These are phyloP conservation scores for Sceloporus tristichus DNA, from an alignment of 2,113 vertebrate genomes.

Conservation along the genomic window DNA sequence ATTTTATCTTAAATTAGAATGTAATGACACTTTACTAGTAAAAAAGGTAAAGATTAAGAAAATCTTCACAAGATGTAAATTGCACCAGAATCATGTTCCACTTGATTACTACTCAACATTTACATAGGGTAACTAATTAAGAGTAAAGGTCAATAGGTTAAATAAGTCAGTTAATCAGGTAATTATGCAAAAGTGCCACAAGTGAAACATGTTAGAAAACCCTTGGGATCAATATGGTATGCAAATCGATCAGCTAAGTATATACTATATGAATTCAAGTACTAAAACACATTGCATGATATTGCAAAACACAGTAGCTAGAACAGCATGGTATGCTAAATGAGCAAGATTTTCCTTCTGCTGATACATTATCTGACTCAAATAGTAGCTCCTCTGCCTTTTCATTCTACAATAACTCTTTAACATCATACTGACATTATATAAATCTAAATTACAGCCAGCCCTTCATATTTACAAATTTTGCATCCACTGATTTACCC, in stretches of 20 bases:
- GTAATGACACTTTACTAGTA: slow-evolving; percentile 35
- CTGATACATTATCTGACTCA: background rate
- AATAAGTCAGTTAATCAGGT: slow-evolving; percentile 86
- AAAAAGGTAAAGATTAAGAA: slow-evolving; percentile 32
- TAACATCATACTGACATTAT: background rate
- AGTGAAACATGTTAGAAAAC: slow-evolving; percentile 75
- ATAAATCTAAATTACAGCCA: too few species aligned
- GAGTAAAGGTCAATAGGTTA: slow-evolving; percentile 88
- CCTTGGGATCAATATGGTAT: slow-evolving; percentile 83
- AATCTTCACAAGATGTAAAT: slow-evolving; percentile 64
- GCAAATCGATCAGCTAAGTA: slow-evolving; percentile 80
- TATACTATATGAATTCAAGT: slow-evolving; percentile 64
- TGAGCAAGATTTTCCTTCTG: background rate
- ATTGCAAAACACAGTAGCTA: slow-evolving; percentile 64
- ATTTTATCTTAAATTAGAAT: slow-evolving; percentile 32
- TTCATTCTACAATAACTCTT: background rate
- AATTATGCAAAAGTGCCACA: slow-evolving; percentile 84
- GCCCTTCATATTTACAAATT: too few species aligned
- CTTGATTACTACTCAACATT: slow-evolving; percentile 84
- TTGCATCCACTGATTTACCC: too few species aligned
- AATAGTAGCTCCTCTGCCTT: background rate
- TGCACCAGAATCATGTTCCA: slow-evolving; percentile 63
- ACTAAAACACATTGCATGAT: slow-evolving; percentile 59
- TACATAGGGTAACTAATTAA: slow-evolving; percentile 83
- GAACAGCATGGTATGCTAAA: background rate